phyloP scores from a whole-genome alignment of 2,888 invertebrate species.

The Rhyacophila evoluta region DNA sequence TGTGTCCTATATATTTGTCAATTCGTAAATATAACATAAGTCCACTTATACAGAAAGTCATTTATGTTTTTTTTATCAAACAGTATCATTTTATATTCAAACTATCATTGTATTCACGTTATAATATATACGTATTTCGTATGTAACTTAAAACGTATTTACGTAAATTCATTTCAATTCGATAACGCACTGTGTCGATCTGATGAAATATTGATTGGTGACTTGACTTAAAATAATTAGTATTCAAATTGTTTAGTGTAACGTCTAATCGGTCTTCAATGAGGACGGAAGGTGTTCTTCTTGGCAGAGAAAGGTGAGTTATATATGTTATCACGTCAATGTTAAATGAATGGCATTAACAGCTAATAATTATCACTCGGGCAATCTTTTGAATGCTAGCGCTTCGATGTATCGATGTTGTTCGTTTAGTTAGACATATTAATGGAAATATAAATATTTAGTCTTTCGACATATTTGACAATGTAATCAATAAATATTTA shows the following conservation, averaged over 20 bases:
- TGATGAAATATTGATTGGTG: not conserved
- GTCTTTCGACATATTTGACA: too few relatives aligned
- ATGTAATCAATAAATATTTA: too few relatives aligned
- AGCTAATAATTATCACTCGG: not conserved
- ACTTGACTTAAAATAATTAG: not conserved
- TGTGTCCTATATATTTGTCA: too few relatives aligned
- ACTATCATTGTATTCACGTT: too few relatives aligned
- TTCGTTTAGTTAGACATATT: not conserved
- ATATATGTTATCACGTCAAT: not conserved
- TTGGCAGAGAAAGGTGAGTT: not conserved
- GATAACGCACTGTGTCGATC: not conserved
- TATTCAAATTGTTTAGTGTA: not conserved
- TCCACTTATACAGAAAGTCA: too few relatives aligned
- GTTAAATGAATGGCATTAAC: not conserved
- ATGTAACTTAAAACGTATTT: too few relatives aligned
- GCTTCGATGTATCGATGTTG: not conserved
- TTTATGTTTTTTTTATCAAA: too few relatives aligned
- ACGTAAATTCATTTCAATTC: not conserved
- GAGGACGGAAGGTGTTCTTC: not conserved
- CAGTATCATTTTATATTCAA: too few relatives aligned
- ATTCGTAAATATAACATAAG: too few relatives aligned
- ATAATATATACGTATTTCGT: too few relatives aligned
- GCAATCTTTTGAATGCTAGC: not conserved
- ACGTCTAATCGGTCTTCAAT: not conserved
- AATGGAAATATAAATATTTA: not conserved